phyloP scores from a whole-genome alignment of 1,140 invertebrate genomes.

The Cyrtorhinus lividipennis region DNA sequence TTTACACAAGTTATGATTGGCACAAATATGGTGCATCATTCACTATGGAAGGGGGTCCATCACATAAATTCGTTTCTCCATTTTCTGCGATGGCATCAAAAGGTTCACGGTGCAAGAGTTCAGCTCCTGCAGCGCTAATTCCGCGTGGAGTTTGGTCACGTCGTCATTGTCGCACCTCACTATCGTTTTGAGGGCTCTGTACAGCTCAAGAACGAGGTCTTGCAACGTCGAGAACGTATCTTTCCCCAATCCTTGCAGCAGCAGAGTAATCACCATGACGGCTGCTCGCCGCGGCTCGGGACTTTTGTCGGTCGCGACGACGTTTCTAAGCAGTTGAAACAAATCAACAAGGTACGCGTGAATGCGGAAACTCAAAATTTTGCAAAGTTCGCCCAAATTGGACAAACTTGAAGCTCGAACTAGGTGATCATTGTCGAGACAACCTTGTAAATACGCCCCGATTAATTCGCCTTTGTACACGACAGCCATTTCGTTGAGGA shows the following conservation, averaged over 20 bases:
- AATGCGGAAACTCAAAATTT: conserved; percentile 55
- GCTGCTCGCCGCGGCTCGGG: conserved; percentile 62
- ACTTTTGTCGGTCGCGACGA: conserved; percentile 47
- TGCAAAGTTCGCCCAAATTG: conserved; percentile 70
- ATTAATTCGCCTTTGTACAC: conserved; percentile 53
- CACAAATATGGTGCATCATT: no score
- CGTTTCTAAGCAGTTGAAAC: conserved; percentile 16
- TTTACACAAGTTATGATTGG: no score
- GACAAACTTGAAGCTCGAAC: conserved; percentile 68
- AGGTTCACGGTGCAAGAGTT: conserved; percentile 49
- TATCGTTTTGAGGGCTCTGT: conserved; percentile 49
- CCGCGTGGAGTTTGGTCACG: conserved; percentile 50
- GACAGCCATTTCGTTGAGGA: conserved; percentile 55
- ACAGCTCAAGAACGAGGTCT: conserved; percentile 48
- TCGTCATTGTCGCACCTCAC: conserved; percentile 50
- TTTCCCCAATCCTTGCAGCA: conserved; percentile 55
- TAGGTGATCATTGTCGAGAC: conserved; percentile 53
- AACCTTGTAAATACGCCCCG: conserved; percentile 52
- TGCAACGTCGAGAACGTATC: conserved; percentile 45
- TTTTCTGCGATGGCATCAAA: conserved; percentile 39
- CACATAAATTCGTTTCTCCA: conserved; percentile 47
- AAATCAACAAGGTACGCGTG: conserved; percentile 59
- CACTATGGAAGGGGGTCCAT: conserved; percentile 25
- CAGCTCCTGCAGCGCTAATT: conserved; percentile 60
- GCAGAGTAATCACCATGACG: conserved; percentile 51